phyloP scores from a whole-genome alignment of 2,888 invertebrate genomes.

The Chironomus tentans region DNA sequence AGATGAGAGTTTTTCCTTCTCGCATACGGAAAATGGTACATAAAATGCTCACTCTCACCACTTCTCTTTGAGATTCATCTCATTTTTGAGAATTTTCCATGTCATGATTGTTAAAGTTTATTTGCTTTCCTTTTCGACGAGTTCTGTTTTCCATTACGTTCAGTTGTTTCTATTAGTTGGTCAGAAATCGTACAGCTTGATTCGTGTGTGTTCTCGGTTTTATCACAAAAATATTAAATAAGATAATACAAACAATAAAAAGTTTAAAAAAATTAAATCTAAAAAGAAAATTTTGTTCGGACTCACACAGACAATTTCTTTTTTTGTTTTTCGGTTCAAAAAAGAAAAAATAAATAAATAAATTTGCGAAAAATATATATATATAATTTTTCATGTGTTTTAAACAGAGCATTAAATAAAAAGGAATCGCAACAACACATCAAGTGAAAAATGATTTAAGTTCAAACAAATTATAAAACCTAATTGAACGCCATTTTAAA shows the following conservation, averaged over 20 bases:
- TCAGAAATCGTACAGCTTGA: conserved; percentile 25
- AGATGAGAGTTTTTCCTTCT: background rate
- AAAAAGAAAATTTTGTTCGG: background rate
- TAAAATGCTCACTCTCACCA: background rate
- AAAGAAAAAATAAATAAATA: too few relatives aligned
- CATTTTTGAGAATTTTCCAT: background rate
- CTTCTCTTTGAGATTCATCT: background rate
- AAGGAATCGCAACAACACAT: background rate
- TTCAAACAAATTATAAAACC: background rate
- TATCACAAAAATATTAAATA: conserved; percentile 2
- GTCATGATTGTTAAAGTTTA: background rate
- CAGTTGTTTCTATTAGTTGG: conserved; percentile 27
- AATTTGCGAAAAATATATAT: too few relatives aligned
- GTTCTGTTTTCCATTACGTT: conserved; percentile 19
- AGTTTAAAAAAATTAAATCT: background rate
- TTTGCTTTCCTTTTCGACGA: background rate
- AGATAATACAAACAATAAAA: background rate
- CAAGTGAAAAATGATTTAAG: too few relatives aligned
- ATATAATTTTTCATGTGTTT: background rate
- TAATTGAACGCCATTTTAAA: background rate
- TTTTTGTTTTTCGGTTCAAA: too few relatives aligned
- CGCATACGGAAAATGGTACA: too few relatives aligned
- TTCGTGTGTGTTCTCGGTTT: conserved; percentile 27
- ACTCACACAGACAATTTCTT: too few relatives aligned
- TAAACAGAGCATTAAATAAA: background rate